Conservation (phyloP, 1,140 invertebrate species). For the Drosophila ficusphila region DNA sequence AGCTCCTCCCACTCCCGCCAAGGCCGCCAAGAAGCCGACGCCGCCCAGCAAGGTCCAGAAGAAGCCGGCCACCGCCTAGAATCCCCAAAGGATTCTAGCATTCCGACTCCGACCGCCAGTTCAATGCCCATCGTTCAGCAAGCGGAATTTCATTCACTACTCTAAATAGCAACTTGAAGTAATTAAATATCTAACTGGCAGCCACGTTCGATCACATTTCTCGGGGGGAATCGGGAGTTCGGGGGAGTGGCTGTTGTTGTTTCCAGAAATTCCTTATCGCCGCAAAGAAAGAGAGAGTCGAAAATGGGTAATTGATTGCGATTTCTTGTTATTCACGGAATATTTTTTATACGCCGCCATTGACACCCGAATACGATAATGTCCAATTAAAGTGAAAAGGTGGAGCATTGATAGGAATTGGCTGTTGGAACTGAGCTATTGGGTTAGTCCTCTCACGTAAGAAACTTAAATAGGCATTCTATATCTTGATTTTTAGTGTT, state of each 20-base stretch:
- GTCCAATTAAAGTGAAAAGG: constrained; percentile 24
- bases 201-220: background rate
- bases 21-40: constrained; percentile 58
- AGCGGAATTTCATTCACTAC: constrained; percentile 77
- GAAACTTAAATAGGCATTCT: background rate
- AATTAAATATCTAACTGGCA: constrained; percentile 39
- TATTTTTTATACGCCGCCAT: constrained; percentile 35
- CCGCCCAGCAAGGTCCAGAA: constrained; percentile 63
- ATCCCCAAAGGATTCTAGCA: background rate
- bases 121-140: constrained; percentile 46
- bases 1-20: constrained; percentile 43
- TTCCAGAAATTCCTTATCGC: constrained; percentile 40
- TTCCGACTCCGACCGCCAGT: background rate
- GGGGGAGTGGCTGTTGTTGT: constrained; percentile 4
- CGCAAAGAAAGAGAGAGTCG: constrained; percentile 3
- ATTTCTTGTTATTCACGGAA: constrained; percentile 56
- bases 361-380: constrained; percentile 34
- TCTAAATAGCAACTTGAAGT: constrained; percentile 59
- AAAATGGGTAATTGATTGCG: constrained; percentile 48
- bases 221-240: background rate
- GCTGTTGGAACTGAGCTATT: constrained; percentile 1
- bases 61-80: constrained; percentile 56
- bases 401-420: constrained; percentile 8
- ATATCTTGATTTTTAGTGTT: background rate
- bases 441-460: background rate